Evolutionary conservation across 2,797 vertebrate genomes (phyloP), one percentile per base, ranked within the genome.

Genomic region (Ammospiza maritima): DNA sequence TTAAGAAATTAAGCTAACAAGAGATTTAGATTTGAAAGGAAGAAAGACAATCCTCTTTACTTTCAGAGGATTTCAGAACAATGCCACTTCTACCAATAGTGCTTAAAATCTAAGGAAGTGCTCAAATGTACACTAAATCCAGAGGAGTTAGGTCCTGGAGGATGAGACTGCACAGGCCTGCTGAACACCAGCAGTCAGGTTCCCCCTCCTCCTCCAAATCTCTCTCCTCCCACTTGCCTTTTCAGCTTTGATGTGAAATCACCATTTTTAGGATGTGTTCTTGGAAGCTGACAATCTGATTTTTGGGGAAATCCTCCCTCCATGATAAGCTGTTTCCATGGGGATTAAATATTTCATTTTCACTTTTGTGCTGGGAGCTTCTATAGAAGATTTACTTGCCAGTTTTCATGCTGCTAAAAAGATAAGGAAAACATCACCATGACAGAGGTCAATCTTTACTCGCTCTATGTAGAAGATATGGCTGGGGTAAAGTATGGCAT

Each of bases 11-110:
- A 88, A 93, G 56, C 73, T 92, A 97, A 93, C 85, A 90, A 75
- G 70, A 36, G 79, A 79, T 94, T 96, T 94, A 84, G 76, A 90
- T 88, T 88, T 96, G 76, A 93, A 88, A 86, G 77, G 87, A 94
- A 86, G 58, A 80, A 95, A 85, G 73, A 40, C 0, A 0, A 91
- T 94, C 91, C 32, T 93, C 88, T 92, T 67, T 84, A 30, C 73
- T 79, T 90, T 92, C 79, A 79, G 76, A n/a, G n/a, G n/a, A n/a
- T n/a, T n/a, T n/a, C n/a, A n/a, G n/a, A n/a, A 92, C 85, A 86
- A 90, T 86, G 71, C 51, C 56, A 57, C 66, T 88, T 92, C 73
- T 91, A 36, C 76, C 57, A 6, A 0, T 7, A 88, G 48, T 85
- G 29, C 77, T 88, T 76, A 78, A 89, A 88, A 93, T 81, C n/a